Conservation (phyloP, 2,888 invertebrate species). For the Ligdia adustata region DNA sequence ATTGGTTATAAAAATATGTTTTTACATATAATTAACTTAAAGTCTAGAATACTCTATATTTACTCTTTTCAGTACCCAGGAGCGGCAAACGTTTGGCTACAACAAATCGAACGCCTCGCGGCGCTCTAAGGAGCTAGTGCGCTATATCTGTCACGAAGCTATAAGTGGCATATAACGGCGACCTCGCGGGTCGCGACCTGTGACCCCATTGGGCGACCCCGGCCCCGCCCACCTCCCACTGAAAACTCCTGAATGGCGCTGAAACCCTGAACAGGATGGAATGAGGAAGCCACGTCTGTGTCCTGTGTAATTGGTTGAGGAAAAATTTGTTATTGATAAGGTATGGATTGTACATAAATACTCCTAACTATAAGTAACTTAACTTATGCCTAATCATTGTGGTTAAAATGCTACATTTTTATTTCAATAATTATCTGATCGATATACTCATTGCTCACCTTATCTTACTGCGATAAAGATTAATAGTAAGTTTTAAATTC, state of each 20-base stretch:
- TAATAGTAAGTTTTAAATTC: no score
- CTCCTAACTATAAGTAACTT: no score
- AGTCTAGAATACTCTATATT: no score
- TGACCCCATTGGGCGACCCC: slow-evolving; percentile 81
- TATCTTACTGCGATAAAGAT: no score
- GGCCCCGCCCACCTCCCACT: slow-evolving; percentile 71
- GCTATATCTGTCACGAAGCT: no score
- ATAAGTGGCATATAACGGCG: slow-evolving; percentile 31
- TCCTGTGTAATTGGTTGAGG: slow-evolving; percentile 23
- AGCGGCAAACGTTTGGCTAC: slow-evolving; percentile 53
- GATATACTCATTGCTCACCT: no score
- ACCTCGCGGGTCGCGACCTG: slow-evolving; percentile 72
- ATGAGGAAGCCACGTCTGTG: slow-evolving; percentile 40
- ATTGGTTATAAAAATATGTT: no score
- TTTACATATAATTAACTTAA: no score
- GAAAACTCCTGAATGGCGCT: slow-evolving; percentile 21
- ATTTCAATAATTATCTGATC: no score
- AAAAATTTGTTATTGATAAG: slow-evolving; percentile 6
- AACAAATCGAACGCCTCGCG: slow-evolving; percentile 60
- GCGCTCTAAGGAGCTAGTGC: slow-evolving; percentile 60
- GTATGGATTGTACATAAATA: background rate
- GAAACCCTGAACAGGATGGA: slow-evolving; percentile 51
- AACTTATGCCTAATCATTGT: no score
- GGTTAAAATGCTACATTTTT: no score
- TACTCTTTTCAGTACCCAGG: no score